Evolutionary conservation across 2,797 vertebrate species (phyloP).

Genomic region (Momotus momota): DNA sequence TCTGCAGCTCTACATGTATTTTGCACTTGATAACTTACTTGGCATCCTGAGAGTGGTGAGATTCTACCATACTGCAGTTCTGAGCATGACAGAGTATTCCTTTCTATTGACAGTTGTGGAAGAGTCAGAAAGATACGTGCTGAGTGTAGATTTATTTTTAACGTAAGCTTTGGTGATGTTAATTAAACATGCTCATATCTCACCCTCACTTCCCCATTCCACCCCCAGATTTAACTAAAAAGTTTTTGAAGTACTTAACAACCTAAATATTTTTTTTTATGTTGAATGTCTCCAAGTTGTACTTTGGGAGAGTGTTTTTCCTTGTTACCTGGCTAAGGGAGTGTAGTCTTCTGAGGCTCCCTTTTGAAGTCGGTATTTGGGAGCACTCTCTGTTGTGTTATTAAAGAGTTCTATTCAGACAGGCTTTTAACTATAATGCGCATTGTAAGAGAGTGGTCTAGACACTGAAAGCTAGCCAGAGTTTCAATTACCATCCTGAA

Average conservation of each 20-base stretch:
- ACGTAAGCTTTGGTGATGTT: neutral
- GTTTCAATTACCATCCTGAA: neutral
- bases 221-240: neutral
- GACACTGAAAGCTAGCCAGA: neutral
- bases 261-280: neutral
- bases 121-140: neutral
- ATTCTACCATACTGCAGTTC: neutral
- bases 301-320: neutral
- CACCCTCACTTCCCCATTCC: neutral
- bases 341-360: neutral
- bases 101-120: neutral
- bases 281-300: neutral
- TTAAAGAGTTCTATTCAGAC: neutral
- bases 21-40: neutral
- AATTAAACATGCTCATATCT: neutral
- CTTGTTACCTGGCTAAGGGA: neutral
- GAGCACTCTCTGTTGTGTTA: neutral
- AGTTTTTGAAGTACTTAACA: neutral
- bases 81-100: neutral
- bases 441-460: neutral
- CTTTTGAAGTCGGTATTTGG: conserved; percentile 17
- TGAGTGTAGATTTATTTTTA: neutral
- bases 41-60: neutral
- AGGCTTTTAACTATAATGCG: neutral
- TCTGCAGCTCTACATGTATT: neutral